Conservation (phyloP, 2,797 vertebrate species). For the Babyrousa celebensis region DNA sequence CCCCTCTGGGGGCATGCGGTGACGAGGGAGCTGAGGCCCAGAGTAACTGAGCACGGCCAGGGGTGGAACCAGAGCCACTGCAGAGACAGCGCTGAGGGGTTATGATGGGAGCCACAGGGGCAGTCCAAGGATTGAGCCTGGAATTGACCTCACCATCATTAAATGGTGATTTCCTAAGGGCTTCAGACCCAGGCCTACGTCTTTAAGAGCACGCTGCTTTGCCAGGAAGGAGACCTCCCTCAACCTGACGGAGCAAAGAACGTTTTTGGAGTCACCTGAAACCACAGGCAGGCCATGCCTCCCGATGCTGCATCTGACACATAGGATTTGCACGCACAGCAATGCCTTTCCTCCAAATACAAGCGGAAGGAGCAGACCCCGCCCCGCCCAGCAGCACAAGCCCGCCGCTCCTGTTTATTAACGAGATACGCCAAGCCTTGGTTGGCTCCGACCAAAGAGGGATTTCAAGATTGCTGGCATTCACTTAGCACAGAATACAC, state of each 20-base stretch:
- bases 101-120: too few species aligned
- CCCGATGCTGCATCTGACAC: background rate
- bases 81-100: too few species aligned
- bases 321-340: background rate
- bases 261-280: background rate
- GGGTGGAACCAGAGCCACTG: too few species aligned
- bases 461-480: slow-evolving; percentile 32
- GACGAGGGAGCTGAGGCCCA: background rate
- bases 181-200: background rate
- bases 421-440: background rate
- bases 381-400: background rate
- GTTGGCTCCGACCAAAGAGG: background rate
- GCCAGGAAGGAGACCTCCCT: slow-evolving; percentile 44
- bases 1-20: background rate
- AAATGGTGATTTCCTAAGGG: background rate
- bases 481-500: slow-evolving; percentile 54
- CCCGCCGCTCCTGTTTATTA: background rate
- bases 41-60: background rate
- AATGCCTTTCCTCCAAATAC: background rate
- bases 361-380: background rate
- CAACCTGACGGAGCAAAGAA: background rate
- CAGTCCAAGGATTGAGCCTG: background rate
- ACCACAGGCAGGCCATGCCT: background rate
- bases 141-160: background rate
- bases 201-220: slow-evolving; percentile 43